Evolutionary conservation across 2,797 vertebrate species (phyloP).

Genomic region (Antrozous pallidus): DNA sequence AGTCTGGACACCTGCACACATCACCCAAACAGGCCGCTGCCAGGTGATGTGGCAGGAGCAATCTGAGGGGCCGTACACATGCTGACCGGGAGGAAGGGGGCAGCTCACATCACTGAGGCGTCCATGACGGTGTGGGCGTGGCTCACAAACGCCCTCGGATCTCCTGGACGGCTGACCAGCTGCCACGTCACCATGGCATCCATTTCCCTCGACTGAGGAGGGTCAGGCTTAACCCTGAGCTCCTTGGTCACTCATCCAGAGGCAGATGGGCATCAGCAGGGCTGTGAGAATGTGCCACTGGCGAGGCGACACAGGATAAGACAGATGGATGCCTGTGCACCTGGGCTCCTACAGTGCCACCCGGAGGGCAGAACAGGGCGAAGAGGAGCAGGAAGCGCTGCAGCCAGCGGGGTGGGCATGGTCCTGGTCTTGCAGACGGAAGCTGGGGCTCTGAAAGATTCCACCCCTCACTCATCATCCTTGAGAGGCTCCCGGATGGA

Average conservation of each 20-base stretch:
- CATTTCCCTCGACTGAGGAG: background rate
- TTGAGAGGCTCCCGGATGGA: background rate
- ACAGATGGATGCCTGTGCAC: background rate
- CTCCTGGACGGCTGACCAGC: background rate
- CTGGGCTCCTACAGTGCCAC: background rate
- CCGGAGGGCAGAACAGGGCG: background rate
- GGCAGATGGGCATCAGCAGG: too few species aligned
- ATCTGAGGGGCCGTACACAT: background rate
- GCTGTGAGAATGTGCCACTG: rapidly evolving
- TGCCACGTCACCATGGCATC: background rate
- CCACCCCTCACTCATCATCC: background rate
- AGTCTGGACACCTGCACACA: background rate
- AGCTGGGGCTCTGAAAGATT: background rate
- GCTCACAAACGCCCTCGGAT: background rate
- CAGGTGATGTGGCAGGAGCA: background rate
- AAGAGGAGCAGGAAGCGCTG: background rate
- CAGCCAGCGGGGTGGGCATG: rapidly evolving
- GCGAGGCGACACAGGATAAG: too few species aligned
- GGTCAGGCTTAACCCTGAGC: background rate
- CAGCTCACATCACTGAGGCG: background rate
- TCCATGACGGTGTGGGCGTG: background rate
- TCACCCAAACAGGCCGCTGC: background rate
- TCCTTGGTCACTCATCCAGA: background rate
- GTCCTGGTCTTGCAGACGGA: background rate
- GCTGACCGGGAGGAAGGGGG: background rate